Percentiles rank a stretch among this genome's conserved stretches.
Evolutionary conservation across 2,113 vertebrate species (phyloP).

Genomic region (Fulmarus glacialis): DNA sequence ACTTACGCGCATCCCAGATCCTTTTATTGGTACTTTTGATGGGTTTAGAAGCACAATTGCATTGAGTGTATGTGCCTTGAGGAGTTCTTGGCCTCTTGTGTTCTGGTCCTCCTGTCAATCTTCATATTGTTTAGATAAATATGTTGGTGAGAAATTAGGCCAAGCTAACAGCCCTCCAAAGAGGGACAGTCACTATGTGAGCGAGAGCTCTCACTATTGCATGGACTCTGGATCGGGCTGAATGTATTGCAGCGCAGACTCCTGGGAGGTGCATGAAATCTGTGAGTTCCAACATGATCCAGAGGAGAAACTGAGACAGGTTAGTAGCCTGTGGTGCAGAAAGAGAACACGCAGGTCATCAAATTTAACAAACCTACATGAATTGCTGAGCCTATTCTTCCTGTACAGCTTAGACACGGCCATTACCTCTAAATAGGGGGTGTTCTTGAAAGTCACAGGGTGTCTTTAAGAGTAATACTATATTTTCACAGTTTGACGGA

Average conservation of each 20-base stretch:
- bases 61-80: background rate
- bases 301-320: background rate
- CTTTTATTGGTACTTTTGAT: background rate
- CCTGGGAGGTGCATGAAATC: background rate
- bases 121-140: background rate
- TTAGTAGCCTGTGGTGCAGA: background rate
- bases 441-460: background rate
- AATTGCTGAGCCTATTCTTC: background rate
- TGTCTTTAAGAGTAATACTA: background rate
- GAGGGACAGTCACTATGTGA: rapidly evolving
- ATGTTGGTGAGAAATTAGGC: background rate
- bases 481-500: background rate
- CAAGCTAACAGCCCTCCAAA: background rate
- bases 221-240: background rate
- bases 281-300: background rate
- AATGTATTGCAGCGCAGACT: background rate
- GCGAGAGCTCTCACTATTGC: background rate
- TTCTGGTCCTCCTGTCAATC: background rate
- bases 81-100: background rate
- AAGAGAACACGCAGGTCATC: background rate
- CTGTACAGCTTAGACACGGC: background rate
- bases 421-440: background rate
- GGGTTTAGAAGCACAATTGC: background rate
- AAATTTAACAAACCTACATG: background rate
- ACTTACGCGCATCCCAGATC: background rate